Base-by-base conservation (phyloP, 2,888 invertebrate species). In the Drosophila birchii region DNA sequence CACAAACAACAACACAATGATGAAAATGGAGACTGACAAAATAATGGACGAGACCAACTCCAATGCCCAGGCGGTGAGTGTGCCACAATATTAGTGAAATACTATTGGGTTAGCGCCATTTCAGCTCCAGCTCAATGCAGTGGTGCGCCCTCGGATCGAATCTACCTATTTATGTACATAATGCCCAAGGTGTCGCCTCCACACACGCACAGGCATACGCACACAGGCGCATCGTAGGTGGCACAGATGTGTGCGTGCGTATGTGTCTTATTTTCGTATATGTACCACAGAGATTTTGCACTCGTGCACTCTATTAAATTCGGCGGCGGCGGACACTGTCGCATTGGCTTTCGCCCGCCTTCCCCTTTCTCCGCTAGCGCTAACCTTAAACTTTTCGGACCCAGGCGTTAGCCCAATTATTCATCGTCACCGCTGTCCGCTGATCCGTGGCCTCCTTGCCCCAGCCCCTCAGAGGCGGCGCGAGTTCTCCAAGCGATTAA, bases 11-110 rank as follows among this genome's bases (percentile, higher is more conserved):
- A 70, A 78, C 79, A 87, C 86, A 86, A 91, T 96, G 95, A 94
- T 95, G 94, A 96, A 96, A 95, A 97, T 97, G 97, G 97, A 97
- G 95, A 97, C 96, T 93, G 97, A 97, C 94, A 96, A 96, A 95
- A 95, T 96, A 93, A 95, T 96, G 94, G 96, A 96, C 94, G 97
- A 97, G 92, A 94, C 95, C 86, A 94, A 94, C 93, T 94, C 94
- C 91, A 95, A 94, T 94, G 94, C 94, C 91, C 95, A 95, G 94
- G 91, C 91, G 74, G 95, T 92, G 90, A 91, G 92, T 92, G 59
- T 34, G 44, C 26, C n/a, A 18, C 36, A 12, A 57, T 18, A 57
- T 18, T 18, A 39, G 26, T 18, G 16, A 12, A 16, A 23, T 36
- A n/a, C 32, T 11, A 41, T 38, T 43, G 12, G 49, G 43, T 39